phyloP scores from a whole-genome alignment of 2,797 vertebrate species.

The Poecile montanus region DNA sequence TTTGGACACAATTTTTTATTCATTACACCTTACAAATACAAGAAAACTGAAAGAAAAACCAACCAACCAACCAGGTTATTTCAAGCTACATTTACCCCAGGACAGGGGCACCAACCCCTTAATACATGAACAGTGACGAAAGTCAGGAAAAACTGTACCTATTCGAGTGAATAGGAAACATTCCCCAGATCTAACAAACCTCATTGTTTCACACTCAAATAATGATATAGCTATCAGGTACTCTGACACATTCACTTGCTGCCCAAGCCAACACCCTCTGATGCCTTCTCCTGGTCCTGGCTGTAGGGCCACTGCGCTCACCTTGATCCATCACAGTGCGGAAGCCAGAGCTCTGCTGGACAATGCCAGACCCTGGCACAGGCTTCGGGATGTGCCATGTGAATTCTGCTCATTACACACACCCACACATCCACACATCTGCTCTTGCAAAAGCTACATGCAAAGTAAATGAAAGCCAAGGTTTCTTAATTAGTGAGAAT shows the following conservation, averaged over 20 bases:
- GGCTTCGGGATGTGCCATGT: background rate
- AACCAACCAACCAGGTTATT: background rate
- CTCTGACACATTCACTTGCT: background rate
- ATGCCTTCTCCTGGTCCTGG: background rate
- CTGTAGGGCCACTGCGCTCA: background rate
- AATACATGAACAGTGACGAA: background rate
- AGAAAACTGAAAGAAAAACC: background rate
- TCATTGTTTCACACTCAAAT: background rate
- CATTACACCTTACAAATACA: background rate
- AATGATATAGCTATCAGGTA: fast-evolving
- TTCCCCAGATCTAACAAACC: background rate
- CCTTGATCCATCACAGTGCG: fast-evolving
- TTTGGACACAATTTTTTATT: background rate
- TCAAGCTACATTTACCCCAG: background rate
- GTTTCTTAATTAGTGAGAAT: background rate
- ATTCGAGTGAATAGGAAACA: background rate
- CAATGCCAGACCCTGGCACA: background rate
- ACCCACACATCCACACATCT: background rate
- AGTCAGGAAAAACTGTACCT: fast-evolving
- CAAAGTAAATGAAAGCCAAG: background rate
- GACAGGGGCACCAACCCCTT: background rate
- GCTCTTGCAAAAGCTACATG: background rate
- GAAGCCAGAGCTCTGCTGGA: fast-evolving
- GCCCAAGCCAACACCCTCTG: background rate
- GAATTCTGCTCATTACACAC: background rate